Conservation (phyloP, 2,797 vertebrate genomes). For the Etheostoma nigrum region DNA sequence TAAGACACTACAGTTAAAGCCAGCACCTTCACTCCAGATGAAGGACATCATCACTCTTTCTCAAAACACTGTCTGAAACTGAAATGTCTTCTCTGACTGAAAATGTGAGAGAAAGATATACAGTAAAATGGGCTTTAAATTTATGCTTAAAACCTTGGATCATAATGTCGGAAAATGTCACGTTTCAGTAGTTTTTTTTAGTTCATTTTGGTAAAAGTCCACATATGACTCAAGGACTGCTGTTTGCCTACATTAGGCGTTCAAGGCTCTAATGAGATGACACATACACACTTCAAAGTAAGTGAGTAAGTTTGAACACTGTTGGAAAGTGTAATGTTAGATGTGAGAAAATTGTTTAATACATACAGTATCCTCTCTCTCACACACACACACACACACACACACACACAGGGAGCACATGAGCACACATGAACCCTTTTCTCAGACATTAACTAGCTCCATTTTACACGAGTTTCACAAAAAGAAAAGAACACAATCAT, state of each 20-base stretch:
- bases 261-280: not conserved
- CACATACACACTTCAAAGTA: not conserved
- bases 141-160: not conserved
- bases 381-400: not conserved
- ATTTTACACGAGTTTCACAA: conserved; percentile 15
- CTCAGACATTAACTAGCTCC: conserved; percentile 9
- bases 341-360: not conserved
- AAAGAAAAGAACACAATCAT: conserved; percentile 39
- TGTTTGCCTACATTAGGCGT: not conserved
- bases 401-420: not conserved
- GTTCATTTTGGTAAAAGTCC: not conserved
- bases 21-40: not conserved
- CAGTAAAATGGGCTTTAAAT: not conserved
- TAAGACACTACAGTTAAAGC: conserved; percentile 13
- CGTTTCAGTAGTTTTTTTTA: not conserved
- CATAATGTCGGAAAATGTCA: not conserved
- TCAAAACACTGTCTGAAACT: not conserved
- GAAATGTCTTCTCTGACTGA: not conserved
- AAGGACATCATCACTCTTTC: not conserved
- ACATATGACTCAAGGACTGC: not conserved
- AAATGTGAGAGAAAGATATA: not conserved
- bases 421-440: not conserved
- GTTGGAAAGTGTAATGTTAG: not conserved
- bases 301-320: no score
- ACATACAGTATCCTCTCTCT: not conserved